phyloP scores from a whole-genome alignment of 2,888 invertebrate species.

The Limnephilus lunatus region DNA sequence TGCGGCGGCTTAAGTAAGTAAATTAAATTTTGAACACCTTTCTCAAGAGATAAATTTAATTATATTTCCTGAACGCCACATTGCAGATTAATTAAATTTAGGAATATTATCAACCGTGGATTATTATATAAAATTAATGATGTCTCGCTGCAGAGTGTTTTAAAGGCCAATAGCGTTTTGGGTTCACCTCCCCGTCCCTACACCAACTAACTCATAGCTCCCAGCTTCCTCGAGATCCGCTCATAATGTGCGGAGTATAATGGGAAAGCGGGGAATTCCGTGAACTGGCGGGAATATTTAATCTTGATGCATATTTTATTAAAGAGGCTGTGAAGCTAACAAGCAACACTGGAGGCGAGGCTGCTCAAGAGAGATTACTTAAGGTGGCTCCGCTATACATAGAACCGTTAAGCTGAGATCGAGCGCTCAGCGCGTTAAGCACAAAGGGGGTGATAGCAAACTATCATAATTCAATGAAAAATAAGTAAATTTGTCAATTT shows the following conservation, averaged over 20 bases:
- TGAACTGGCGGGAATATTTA: not conserved
- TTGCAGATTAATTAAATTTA: not conserved
- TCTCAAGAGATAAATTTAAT: not conserved
- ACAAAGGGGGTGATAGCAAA: not conserved
- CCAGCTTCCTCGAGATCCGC: not conserved
- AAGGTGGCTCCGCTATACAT: not conserved
- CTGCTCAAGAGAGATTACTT: not conserved
- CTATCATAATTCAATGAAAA: not conserved
- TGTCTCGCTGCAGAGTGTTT: not conserved
- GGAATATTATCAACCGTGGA: not conserved
- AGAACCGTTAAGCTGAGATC: not conserved
- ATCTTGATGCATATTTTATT: conserved; percentile 37
- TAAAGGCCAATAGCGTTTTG: not conserved
- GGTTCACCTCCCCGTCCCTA: not conserved
- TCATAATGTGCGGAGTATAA: not conserved
- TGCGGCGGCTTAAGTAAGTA: not conserved
- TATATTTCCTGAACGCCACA: not conserved
- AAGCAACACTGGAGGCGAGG: not conserved
- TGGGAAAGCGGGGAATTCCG: not conserved
- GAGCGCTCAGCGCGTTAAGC: not conserved
- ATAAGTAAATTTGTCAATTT: not conserved
- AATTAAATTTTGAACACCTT: not conserved
- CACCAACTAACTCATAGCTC: too few relatives aligned
- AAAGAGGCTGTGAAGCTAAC: not conserved
- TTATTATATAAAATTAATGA: not conserved